Evolutionary conservation across 2,888 invertebrate genomes (phyloP), one percentile per base, ranked within the genome.

Genomic region (Ganaspis brasiliensis): DNA sequence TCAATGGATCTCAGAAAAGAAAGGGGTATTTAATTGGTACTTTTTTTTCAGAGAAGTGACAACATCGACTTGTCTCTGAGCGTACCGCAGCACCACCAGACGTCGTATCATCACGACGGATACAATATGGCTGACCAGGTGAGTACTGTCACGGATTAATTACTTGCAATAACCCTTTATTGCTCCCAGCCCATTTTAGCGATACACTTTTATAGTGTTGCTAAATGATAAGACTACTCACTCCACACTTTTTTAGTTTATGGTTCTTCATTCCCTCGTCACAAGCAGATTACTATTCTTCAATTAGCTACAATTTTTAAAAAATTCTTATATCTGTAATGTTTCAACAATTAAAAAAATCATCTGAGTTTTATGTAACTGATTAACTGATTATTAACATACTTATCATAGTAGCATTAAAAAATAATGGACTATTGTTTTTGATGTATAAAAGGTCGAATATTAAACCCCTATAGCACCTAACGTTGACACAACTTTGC

Each of bases 71-170:
- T 95, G 89, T 94, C 95, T 85, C 92, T 95, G 91, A 94, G 94
- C 92, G 94, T 94, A 91, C 93, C 95, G 87, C 95, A 95, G 90
- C 91, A 92, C 80, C 88, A 90, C 79, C 88, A 88, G 73, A 82
- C 85, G 67, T 93, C 94, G 90, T 93, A 93, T 88, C 93, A 94
- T 88, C 94, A 94, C 91, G 94, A 94, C 93, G 93, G 94, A 87
- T 95, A 95, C 94, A 94, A 94, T 92, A 95, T 95, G 95, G 94
- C 94, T 91, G 96, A 96, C 92, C 96, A 96, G 94, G 96, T 96
- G 89, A 92, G 92, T 72, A 67, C 49, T 31, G 40, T 67, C 67
- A 67, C 12, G 67, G 40, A 67, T 67, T 67, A 67, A 67, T 67
- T 67, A 45, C 45, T 40, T 67, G 24, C 40, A 67, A 67, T 45